Conservation (phyloP, 1,140 invertebrate species). For the Heliconius hermathena region DNA sequence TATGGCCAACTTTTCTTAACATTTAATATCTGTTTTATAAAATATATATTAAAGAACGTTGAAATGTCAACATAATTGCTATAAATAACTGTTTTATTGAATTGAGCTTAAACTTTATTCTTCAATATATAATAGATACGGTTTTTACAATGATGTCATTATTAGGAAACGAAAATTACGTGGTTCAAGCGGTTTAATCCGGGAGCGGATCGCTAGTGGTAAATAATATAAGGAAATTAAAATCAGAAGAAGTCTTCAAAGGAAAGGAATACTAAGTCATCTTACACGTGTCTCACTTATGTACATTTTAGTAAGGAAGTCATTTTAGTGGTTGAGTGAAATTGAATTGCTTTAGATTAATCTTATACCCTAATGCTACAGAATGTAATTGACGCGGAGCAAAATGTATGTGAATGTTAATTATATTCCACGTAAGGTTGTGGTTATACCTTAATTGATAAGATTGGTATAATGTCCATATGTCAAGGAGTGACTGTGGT, state of each 20-base stretch:
- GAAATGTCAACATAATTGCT: no score
- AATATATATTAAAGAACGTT: no score
- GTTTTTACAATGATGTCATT: no score
- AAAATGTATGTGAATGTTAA: constrained; percentile 15
- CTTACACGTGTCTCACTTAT: not conserved
- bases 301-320: constrained; percentile 14
- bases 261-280: not conserved
- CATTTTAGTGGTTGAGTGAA: constrained; percentile 29
- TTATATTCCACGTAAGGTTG: constrained; percentile 16
- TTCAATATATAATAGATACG: no score
- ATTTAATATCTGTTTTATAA: no score
- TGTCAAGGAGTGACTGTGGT: not conserved
- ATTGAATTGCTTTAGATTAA: constrained; percentile 27
- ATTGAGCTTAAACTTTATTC: no score
- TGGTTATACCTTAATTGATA: constrained; percentile 15
- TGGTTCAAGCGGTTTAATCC: no score
- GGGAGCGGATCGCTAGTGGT: no score
- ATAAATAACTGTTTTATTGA: no score
- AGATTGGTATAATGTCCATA: not conserved
- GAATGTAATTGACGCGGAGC: constrained; percentile 23
- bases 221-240: no score
- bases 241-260: not conserved
- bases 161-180: no score
- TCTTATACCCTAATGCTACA: constrained; percentile 3
- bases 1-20: no score